These are phyloP conservation scores for Oikopleura dioica DNA, from an alignment of 23 tunicate species.

Conservation along the genomic window DNA sequence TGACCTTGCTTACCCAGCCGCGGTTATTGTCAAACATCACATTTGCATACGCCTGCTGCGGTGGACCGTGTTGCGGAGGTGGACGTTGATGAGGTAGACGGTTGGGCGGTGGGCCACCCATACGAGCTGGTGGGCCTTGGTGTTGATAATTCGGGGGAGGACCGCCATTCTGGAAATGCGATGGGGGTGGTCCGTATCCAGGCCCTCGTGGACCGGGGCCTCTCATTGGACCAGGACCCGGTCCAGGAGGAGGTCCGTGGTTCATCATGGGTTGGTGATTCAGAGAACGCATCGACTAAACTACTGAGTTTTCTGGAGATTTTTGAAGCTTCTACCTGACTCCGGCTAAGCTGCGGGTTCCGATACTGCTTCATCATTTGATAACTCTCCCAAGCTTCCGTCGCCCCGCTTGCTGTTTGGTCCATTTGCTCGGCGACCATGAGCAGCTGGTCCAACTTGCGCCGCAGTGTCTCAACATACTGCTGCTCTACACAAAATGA, in stretches of 20 bases:
- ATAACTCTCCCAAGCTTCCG: neutral
- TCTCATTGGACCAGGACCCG: too few species aligned
- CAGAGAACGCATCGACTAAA: constrained; percentile 4
- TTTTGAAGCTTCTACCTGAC: too few species aligned
- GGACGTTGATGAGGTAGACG: too few species aligned
- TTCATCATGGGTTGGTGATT: neutral
- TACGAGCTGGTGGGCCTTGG: neutral
- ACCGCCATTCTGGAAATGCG: neutral
- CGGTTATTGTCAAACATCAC: neutral
- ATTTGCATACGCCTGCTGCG: neutral
- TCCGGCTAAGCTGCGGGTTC: too few species aligned
- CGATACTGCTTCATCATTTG: neutral
- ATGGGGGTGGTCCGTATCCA: too few species aligned
- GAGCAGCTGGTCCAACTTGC: neutral
- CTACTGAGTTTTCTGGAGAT: too few species aligned
- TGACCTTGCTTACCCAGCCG: too few species aligned
- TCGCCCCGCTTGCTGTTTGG: neutral
- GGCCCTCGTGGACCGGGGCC: too few species aligned
- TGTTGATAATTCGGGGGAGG: neutral
- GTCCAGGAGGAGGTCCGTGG: neutral
- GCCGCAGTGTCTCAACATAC: neutral
- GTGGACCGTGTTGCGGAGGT: too few species aligned
- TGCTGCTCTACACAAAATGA: too few species aligned
- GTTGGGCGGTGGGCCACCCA: neutral
- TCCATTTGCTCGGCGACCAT: neutral